phyloP scores from a whole-genome alignment of 2,113 vertebrate species.

The Platysternon megacephalum region DNA sequence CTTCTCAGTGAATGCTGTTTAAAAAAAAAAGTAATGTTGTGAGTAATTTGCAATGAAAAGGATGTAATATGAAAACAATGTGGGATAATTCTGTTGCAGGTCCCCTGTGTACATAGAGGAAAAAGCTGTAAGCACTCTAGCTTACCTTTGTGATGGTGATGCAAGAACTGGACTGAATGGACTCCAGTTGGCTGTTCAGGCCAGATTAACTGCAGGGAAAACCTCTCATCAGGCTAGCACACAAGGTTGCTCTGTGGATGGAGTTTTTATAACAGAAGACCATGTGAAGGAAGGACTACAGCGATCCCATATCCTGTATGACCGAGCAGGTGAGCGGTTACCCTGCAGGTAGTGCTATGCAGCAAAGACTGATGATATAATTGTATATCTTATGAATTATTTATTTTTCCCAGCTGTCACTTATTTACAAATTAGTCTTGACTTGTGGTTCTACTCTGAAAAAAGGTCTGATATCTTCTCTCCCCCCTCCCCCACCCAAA shows the following conservation, averaged over 20 bases:
- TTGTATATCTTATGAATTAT: not conserved
- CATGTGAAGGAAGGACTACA: slow-evolving; percentile 95
- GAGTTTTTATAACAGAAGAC: slow-evolving; percentile 87
- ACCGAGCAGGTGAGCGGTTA: slow-evolving; percentile 89
- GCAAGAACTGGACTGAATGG: slow-evolving; percentile 91
- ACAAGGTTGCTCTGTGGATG: slow-evolving; percentile 25
- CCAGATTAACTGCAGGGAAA: slow-evolving; percentile 78
- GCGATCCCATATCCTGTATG: slow-evolving; percentile 95
- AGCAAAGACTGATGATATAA: not conserved
- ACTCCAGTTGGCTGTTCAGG: slow-evolving; percentile 93
- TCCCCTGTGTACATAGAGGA: slow-evolving; percentile 86
- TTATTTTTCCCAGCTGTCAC: not conserved
- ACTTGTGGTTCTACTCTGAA: not conserved
- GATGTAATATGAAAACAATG: not conserved
- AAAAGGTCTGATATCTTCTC: no score
- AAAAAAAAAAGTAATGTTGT: not conserved
- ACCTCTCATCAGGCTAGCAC: slow-evolving; percentile 6
- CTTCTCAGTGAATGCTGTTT: not conserved
- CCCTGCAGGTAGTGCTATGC: not conserved
- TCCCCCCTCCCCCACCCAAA: rapidly evolving
- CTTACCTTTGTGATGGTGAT: slow-evolving; percentile 94
- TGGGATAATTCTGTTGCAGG: slow-evolving; percentile 75
- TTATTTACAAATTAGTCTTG: not conserved
- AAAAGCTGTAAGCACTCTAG: slow-evolving; percentile 90
- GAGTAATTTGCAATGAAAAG: not conserved